These are phyloP conservation scores for Folsomia manolachei DNA, from an alignment of 2,888 invertebrate genomes.

Conservation along the genomic window DNA sequence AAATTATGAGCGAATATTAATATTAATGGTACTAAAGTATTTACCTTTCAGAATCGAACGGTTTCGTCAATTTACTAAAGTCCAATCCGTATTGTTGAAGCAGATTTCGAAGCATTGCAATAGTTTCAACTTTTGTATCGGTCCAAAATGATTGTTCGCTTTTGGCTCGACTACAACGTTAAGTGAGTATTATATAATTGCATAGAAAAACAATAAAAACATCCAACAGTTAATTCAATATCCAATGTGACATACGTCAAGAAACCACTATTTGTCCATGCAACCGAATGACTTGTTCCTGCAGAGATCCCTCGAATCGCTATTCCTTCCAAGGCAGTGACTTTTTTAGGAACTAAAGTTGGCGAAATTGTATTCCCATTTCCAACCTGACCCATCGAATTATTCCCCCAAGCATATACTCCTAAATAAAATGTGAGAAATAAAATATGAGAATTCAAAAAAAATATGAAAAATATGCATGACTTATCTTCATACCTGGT, in stretches of 20 bases:
- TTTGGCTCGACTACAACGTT: constrained; percentile 18
- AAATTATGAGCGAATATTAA: not conserved
- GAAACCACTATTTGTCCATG: constrained; percentile 59
- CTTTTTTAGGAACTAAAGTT: constrained; percentile 60
- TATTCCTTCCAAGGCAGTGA: constrained; percentile 60
- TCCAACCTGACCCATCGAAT: constrained; percentile 61
- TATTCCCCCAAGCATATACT: constrained; percentile 60
- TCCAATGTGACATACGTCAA: not conserved
- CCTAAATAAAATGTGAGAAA: too few relatives aligned
- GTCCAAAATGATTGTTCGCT: constrained; percentile 59
- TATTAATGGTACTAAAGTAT: too few relatives aligned
- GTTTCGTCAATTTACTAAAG: constrained; percentile 56
- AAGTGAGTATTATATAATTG: too few relatives aligned
- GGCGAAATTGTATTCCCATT: constrained; percentile 63
- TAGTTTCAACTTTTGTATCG: constrained; percentile 63
- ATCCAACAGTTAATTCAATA: not conserved
- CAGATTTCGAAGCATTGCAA: constrained; percentile 59
- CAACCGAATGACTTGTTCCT: constrained; percentile 64
- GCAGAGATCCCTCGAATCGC: constrained; percentile 63
- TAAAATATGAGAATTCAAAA: too few relatives aligned
- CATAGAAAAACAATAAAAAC: not conserved
- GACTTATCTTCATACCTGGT: too few relatives aligned
- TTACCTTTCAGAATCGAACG: constrained; percentile 56
- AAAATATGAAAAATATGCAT: too few relatives aligned
- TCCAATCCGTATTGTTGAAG: constrained; percentile 61